Percentiles rank a stretch among this genome's conserved stretches.
These are phyloP conservation scores for Mesocentrotus franciscanus DNA, from an alignment of 53 echinoderm and acorn worm genomes.

Conservation along the genomic window DNA sequence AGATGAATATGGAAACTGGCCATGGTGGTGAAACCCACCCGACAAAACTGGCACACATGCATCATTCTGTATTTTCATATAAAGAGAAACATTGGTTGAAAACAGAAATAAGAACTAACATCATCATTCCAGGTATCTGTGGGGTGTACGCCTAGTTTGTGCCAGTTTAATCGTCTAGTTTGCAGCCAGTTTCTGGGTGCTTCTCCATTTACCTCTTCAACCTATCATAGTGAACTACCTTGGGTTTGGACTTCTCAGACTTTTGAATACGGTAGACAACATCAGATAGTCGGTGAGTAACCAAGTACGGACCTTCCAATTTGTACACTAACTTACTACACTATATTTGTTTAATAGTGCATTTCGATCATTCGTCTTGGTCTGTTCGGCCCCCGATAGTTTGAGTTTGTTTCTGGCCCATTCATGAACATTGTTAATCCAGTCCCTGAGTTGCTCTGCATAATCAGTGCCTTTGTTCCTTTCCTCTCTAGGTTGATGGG, in stretches of 20 bases:
- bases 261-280: neutral
- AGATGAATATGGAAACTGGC: neutral
- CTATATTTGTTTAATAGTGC: neutral
- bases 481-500: neutral
- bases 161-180: neutral
- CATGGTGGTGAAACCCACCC: neutral
- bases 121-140: neutral
- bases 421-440: neutral
- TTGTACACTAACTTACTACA: neutral
- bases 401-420: neutral
- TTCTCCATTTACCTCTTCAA: neutral
- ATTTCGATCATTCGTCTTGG: neutral
- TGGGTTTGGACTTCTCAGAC: neutral
- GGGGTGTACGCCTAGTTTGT: neutral
- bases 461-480: neutral
- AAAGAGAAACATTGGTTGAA: neutral
- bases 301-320: neutral
- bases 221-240: neutral
- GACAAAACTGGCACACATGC: neutral
- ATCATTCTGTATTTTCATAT: neutral
- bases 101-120: neutral
- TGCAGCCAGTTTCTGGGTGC: neutral
- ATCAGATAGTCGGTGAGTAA: neutral
- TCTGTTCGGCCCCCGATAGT: neutral
- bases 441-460: neutral